Percentiles rank a stretch among this genome's conserved stretches.
Conservation (phyloP, 2,113 vertebrate genomes). For the Sander lucioperca region DNA sequence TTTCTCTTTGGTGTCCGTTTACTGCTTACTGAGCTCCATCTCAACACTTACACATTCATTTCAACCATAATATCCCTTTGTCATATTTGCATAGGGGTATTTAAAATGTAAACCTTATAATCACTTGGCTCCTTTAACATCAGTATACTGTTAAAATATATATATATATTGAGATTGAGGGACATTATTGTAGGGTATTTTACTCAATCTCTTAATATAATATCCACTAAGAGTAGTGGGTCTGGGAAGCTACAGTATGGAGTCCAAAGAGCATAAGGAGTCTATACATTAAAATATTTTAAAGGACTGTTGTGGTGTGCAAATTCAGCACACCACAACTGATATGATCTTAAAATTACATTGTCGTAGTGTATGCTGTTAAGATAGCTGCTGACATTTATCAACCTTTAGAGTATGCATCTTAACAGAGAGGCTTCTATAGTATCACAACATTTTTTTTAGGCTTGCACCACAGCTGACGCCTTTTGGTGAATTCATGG, state of each 20-base stretch:
- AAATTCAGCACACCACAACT: no score
- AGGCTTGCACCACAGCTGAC: neutral
- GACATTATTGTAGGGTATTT: neutral
- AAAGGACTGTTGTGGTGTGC: neutral
- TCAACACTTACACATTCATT: constrained; percentile 14
- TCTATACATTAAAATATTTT: neutral
- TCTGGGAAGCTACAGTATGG: neutral
- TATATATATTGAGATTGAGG: no score
- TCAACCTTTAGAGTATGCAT: neutral
- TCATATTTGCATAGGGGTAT: neutral
- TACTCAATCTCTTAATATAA: neutral
- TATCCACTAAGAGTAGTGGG: no score
- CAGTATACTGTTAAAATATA: neutral
- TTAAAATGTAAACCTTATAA: neutral
- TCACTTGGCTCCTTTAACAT: neutral
- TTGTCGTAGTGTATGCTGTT: neutral
- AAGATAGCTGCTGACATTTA: neutral
- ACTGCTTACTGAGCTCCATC: constrained; percentile 10
- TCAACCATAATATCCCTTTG: constrained; percentile 1
- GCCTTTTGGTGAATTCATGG: neutral
- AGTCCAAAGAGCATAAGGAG: neutral
- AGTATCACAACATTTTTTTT: neutral
- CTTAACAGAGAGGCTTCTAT: neutral
- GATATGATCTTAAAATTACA: neutral
- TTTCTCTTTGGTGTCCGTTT: constrained; percentile 33